Evolutionary conservation across 2,888 invertebrate genomes (phyloP).

Genomic region (Luperina testacea): DNA sequence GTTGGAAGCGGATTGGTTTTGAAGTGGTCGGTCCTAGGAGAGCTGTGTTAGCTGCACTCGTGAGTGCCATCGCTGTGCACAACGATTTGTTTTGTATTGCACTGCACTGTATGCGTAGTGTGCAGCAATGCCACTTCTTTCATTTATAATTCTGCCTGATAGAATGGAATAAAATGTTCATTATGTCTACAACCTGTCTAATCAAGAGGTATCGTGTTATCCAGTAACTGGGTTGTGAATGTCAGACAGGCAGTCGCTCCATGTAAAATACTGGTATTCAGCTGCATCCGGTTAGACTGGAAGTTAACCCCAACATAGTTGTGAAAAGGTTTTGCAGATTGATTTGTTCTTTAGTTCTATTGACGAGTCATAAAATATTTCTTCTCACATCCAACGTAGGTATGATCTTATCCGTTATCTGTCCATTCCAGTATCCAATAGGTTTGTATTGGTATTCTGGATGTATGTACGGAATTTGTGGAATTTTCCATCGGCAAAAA

Average conservation of each 20-base stretch:
- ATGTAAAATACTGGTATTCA: background rate
- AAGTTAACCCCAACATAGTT: background rate
- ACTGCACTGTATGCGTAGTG: background rate
- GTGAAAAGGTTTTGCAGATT: background rate
- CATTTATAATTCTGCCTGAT: background rate
- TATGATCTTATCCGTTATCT: background rate
- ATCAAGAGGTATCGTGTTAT: background rate
- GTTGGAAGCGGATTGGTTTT: conserved; percentile 4
- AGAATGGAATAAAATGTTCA: background rate
- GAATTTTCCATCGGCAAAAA: no score
- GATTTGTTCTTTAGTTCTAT: background rate
- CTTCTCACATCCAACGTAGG: background rate
- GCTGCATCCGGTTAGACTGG: background rate
- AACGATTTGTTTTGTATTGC: background rate
- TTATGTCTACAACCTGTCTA: background rate
- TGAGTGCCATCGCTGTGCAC: background rate
- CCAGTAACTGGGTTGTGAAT: background rate
- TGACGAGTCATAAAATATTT: background rate
- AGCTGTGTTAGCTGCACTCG: conserved; percentile 4
- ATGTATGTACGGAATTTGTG: background rate
- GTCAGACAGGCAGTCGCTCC: background rate
- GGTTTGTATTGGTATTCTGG: background rate
- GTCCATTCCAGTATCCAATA: background rate
- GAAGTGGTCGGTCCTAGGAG: conserved; percentile 2
- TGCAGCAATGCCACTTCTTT: background rate